A percentile compares a stretch with the other conserved stretches of the same genome.
Evolutionary conservation across 2,113 vertebrate genomes (phyloP).

Genomic region (Patagioenas fasciata): DNA sequence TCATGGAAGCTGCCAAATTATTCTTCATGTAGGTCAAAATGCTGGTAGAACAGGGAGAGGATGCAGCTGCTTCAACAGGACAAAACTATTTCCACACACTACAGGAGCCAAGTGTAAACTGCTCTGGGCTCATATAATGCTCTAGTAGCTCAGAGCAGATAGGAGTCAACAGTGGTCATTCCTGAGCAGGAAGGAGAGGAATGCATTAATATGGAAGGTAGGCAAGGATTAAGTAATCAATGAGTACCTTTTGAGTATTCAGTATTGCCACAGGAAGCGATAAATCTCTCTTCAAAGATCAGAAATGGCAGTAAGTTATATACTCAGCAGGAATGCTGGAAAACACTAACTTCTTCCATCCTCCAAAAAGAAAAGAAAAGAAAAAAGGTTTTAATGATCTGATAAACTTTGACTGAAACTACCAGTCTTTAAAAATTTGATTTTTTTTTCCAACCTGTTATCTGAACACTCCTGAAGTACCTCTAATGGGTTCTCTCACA

Average conservation of each 20-base stretch:
- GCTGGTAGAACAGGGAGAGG: background rate
- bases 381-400: conserved; percentile 29
- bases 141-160: background rate
- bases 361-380: conserved; percentile 57
- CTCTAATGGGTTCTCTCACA: background rate
- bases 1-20: background rate
- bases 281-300: conserved; percentile 42
- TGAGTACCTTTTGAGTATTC: conserved; percentile 42
- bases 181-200: background rate
- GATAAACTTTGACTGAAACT: background rate
- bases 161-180: background rate
- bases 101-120: background rate
- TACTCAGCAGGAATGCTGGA: conserved; percentile 29
- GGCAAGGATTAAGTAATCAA: conserved; percentile 31
- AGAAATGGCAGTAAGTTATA: conserved; percentile 26
- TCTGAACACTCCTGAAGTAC: background rate
- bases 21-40: background rate
- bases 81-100: background rate
- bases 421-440: background rate
- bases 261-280: conserved; percentile 27
- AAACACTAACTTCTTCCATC: conserved; percentile 54
- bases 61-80: background rate
- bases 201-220: background rate
- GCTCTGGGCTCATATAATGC: background rate
- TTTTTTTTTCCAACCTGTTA: background rate